A percentile compares a stretch with the other conserved stretches of the same genome.
Evolutionary conservation across 2,888 invertebrate species (phyloP).

Genomic region (Gasteruption jaculator): DNA sequence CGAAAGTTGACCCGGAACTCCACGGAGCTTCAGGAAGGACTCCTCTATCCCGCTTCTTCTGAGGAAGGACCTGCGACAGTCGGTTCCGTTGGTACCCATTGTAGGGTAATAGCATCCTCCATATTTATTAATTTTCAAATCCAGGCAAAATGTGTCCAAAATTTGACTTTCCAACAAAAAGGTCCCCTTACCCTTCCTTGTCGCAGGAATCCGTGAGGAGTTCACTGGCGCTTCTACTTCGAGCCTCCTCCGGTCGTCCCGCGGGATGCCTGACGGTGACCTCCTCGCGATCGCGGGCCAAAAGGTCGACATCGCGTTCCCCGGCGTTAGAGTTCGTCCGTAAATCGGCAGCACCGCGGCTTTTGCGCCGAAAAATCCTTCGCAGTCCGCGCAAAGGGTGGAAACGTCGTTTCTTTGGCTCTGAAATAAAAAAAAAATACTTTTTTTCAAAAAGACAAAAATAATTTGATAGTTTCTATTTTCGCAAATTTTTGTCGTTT

Average conservation of each 20-base stretch:
- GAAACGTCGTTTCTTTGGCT: conserved; percentile 61
- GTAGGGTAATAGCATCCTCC: too few species aligned
- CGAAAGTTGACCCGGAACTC: conserved; percentile 62
- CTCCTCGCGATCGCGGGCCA: conserved; percentile 47
- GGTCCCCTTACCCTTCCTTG: conserved; percentile 36
- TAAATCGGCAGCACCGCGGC: conserved; percentile 50
- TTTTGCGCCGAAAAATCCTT: conserved; percentile 67
- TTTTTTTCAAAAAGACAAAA: not conserved
- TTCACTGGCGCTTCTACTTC: conserved; percentile 64
- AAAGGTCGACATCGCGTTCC: conserved; percentile 27
- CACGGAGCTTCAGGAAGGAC: conserved; percentile 41
- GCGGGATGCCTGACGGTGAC: conserved; percentile 54
- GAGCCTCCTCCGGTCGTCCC: conserved; percentile 47
- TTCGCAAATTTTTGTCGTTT: too few species aligned
- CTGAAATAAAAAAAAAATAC: too few species aligned
- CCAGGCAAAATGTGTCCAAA: not conserved
- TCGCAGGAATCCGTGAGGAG: conserved; percentile 57
- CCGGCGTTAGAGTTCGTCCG: conserved; percentile 28
- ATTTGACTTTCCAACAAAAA: conserved; percentile 10
- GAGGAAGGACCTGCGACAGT: conserved; percentile 40
- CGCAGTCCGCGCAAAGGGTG: conserved; percentile 62
- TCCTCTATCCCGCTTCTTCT: conserved; percentile 40
- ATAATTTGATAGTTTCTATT: conserved; percentile 1
- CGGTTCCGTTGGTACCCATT: too few species aligned
- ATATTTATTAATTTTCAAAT: too few species aligned